Evolutionary conservation across 2,113 vertebrate genomes (phyloP), one percentile per base, ranked within the genome.

Genomic region (Salvator merianae): DNA sequence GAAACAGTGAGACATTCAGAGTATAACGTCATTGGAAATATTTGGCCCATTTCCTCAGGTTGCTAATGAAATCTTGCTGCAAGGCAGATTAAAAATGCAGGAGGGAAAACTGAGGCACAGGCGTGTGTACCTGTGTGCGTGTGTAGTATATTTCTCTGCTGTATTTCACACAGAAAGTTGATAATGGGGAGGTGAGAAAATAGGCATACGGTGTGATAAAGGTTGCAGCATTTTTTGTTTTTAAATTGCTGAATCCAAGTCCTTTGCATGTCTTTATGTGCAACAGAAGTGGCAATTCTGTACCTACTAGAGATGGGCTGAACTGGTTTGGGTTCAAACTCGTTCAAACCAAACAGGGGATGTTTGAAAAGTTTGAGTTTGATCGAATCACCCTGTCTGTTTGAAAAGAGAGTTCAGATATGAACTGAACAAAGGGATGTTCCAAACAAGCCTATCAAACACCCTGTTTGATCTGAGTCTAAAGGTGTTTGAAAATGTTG

Each of bases 41-140:
- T 79, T 84, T 72, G 76, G 50, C n/a, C 50, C 78, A 59, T 30
- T 79, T 72, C 68, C 55, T 79, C 66, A 62, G 24, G 38, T 66
- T 14, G 28, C 38, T 72, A 72, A 79, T 79, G 66, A 84, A 66
- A 63, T 71, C 38, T 16, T 75, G 26, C 71, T 79, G 78, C 78
- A 47, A 34, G 20, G 5, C 68, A 72, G 69, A 84, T 84, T 84
- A 84, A 84, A 78, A 79, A 84, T 84, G 66, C 66, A 79, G 80
- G 59, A 76, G 32, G 62, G 38, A 81, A 80, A 77, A 77, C 73
- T 38, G 68, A 84, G 66, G 34, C n/a, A 30, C 22, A 70, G n/a
- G n/a, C 22, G 34, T 3, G 14, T 7, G 43, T 47, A 20, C 12
- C 79, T 38, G 50, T 30, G 26, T 5, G 26, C 36, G 5, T 79